Evolutionary conservation across 2,797 vertebrate species (phyloP), one percentile per base, ranked within the genome.

Genomic region (Anguilla megastoma): DNA sequence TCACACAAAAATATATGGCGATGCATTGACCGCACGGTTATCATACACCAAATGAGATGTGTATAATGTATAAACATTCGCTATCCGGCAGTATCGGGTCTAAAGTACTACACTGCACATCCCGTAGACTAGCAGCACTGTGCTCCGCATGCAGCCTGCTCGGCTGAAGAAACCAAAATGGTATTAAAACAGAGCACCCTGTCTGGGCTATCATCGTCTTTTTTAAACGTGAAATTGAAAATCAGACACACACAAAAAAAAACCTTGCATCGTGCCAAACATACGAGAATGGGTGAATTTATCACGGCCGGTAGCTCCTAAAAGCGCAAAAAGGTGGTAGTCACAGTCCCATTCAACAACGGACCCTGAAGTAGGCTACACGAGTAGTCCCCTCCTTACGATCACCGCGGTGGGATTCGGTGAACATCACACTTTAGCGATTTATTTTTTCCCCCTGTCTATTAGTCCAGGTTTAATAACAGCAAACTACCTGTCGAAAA

Each of bases 291-390:
- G 21, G 10, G 2, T 83, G 45, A 16, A 50, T 30, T 16, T 50
- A 83, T 83, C 45, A 3, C 50, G 52, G 24, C 82, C n/a, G 45
- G 79, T 8, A 3, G 36, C 21, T 45, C 76, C 76, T 7, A 41
- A 36, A 80, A 80, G 30, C 79, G 79, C 21, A 50, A 50, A 48
- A 9, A 6, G 71, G 71, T 33, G 5, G 36, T 16, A 33, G 36
- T n/a, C 76, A 21, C 88, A 89, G 88, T 92, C 89, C 89, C 1
- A 89, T 54, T 90, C 89, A 89, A 86, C 85, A 90, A 93, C 91
- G 93, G 91, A 88, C 88, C 91, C 89, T 79, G 3, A 83, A 88
- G 83, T 63, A 41, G 36, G 36, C 36, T 41, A 88, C 56, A 90
- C 87, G 89, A 76, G 89, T 89, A 1, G 87, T 87, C 90, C 92